Percentiles rank a stretch among this genome's conserved stretches.
Conservation (phyloP, 2,888 invertebrate genomes). For the Brachyptera putata region DNA sequence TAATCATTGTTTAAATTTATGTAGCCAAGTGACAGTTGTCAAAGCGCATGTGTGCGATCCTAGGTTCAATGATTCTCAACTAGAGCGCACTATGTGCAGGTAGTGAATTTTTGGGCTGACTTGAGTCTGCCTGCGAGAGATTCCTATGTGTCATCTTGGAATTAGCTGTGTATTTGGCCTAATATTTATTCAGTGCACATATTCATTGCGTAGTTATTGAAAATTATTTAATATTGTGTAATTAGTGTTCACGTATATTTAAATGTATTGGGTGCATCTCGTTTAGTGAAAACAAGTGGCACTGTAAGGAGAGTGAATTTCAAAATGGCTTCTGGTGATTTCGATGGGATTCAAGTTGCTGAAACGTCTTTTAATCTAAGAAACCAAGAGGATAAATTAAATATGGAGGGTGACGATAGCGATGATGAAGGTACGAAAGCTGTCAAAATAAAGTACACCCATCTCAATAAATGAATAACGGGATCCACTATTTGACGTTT, state of each 20-base stretch:
- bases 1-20: too few relatives aligned
- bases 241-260: background rate
- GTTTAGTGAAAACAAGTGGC: background rate
- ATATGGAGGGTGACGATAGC: conserved; percentile 55
- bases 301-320: background rate
- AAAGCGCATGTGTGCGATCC: too few relatives aligned
- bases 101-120: too few relatives aligned
- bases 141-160: background rate
- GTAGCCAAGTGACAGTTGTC: too few relatives aligned
- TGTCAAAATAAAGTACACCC: too few relatives aligned
- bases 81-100: background rate
- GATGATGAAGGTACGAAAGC: conserved; percentile 57
- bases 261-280: background rate
- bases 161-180: background rate
- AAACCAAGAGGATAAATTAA: conserved; percentile 54
- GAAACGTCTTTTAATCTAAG: conserved; percentile 62
- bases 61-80: background rate
- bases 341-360: conserved; percentile 72
- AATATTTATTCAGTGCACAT: background rate
- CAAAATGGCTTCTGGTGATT: conserved; percentile 78
- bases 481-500: background rate
- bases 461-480: too few relatives aligned
- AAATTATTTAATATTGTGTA: background rate
- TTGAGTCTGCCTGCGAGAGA: background rate
- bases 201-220: background rate